Conservation (phyloP, 2,797 vertebrate species). For the Falco berigora region DNA sequence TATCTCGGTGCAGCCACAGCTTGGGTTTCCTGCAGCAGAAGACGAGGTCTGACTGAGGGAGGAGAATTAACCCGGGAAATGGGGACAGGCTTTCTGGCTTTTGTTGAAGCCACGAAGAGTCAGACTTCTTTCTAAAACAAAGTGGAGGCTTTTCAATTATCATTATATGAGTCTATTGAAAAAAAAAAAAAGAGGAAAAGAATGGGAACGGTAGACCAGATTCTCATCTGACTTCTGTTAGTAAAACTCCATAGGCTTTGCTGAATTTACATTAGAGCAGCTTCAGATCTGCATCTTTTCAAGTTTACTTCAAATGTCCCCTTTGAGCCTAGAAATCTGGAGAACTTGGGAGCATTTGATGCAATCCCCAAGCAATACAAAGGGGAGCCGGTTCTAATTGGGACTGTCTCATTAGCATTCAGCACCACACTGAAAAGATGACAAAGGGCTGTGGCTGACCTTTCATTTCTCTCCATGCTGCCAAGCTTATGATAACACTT, state of each 20-base stretch:
- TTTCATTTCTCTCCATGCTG: slow-evolving; percentile 53
- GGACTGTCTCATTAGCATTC: slow-evolving; percentile 44
- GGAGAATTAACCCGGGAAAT: not conserved
- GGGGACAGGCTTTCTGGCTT: not conserved
- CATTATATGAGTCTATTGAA: not conserved
- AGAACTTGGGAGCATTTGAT: slow-evolving; percentile 54
- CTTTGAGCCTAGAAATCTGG: slow-evolving; percentile 54
- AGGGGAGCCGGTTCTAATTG: slow-evolving; percentile 40
- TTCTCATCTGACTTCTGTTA: slow-evolving; percentile 38
- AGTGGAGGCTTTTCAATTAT: slow-evolving; percentile 32
- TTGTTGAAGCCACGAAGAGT: not conserved
- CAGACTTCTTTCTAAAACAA: slow-evolving; percentile 3
- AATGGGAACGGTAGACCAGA: not conserved
- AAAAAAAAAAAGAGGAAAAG: not conserved
- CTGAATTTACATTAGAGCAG: slow-evolving; percentile 37
- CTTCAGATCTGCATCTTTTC: slow-evolving; percentile 60
- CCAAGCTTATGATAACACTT: slow-evolving; percentile 58
- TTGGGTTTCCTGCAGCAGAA: not conserved
- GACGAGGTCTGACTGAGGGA: not conserved
- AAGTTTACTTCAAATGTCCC: slow-evolving; percentile 55
- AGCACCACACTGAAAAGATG: slow-evolving; percentile 8
- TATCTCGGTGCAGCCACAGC: not conserved
- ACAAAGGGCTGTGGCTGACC: slow-evolving; percentile 47
- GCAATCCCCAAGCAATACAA: slow-evolving; percentile 46
- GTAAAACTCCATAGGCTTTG: slow-evolving; percentile 34